A percentile compares a stretch with the other conserved stretches of the same genome.
Evolutionary conservation across 1,140 invertebrate genomes (phyloP).

Genomic region (Drosophila mojavensis): DNA sequence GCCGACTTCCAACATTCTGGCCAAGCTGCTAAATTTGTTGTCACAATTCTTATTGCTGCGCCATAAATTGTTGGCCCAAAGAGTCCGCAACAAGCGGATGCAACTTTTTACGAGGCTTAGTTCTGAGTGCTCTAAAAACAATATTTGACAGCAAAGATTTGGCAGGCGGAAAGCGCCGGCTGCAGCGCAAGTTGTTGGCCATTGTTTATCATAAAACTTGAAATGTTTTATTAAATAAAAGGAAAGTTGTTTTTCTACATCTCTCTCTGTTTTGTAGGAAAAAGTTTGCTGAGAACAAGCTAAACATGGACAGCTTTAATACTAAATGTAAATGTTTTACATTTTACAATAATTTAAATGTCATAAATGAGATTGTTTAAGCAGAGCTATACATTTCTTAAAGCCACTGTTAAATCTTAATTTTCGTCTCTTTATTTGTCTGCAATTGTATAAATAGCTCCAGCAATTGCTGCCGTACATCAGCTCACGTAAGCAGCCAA

Average conservation of each 20-base stretch:
- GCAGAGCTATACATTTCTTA: no score
- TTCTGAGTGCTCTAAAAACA: background rate
- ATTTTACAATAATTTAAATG: no score
- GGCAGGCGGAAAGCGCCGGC: constrained; percentile 7
- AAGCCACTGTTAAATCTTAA: background rate
- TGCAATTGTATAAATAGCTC: no score
- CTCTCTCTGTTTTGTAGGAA: constrained; percentile 7
- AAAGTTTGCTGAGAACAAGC: constrained; percentile 4
- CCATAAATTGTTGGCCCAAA: constrained; percentile 38
- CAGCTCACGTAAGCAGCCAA: constrained; percentile 7
- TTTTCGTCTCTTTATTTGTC: background rate
- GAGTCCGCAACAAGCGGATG: background rate
- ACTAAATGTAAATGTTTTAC: no score
- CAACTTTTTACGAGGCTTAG: constrained; percentile 37
- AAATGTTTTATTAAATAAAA: constrained; percentile 12
- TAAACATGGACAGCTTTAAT: background rate
- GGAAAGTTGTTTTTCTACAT: background rate
- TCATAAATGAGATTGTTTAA: no score
- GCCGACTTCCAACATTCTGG: no score
- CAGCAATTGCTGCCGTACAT: no score
- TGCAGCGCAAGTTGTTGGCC: constrained; percentile 24
- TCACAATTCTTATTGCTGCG: constrained; percentile 33
- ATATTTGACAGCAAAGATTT: constrained; percentile 1
- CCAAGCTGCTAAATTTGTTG: background rate
- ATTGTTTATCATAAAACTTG: constrained; percentile 20